Evolutionary conservation across 1,140 invertebrate species (phyloP), one percentile per base, ranked within the genome.

Genomic region (Drosophila nigrodunni): DNA sequence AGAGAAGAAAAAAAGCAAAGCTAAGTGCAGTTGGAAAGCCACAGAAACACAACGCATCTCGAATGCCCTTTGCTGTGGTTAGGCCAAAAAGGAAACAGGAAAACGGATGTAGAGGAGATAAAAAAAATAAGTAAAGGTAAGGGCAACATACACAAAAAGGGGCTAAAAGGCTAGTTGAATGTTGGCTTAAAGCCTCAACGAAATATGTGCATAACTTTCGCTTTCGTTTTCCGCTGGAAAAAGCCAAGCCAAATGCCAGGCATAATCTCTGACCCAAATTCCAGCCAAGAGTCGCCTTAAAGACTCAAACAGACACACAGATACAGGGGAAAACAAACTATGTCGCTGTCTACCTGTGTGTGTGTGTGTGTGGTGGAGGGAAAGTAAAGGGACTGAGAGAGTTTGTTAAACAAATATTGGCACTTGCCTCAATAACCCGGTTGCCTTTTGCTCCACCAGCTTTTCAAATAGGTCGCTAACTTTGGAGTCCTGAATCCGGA

Each of bases 391-490:
- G 39, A 39, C 34, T 54, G 34, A 39, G 9, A 25, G 30, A 15
- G 55, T 43, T 58, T 68, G 54, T 44, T 70, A 81, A 89, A 74
- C 78, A 88, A 88, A 88, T 88, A 88, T 88, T 88, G 85, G 85
- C 85, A 89, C 85, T 88, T 81, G 85, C 85, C 78, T 87, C 85
- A 88, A 90, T 88, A 88, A 72, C 85, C 74, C 77, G 83, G 82
- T 80, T 75, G 52, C 44, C 59, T 52, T 39, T 52, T 7, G 8
- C 62, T 13, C 47, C 60, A 62, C 34, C 41, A 61, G 55, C 55
- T 73, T 39, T 74, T 7, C n/a, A 88, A 89, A 88, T 85, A 52
- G 83, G 83, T 89, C 83, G 72, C 67, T 55, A 70, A 37, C 30
- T 37, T n/a, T 15, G 30, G 58, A 65, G 46, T 47, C 25, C 55